Percentiles rank a stretch among this genome's conserved stretches.
Conservation (phyloP, 2,888 invertebrate genomes). For the Brachylomia viminalis region DNA sequence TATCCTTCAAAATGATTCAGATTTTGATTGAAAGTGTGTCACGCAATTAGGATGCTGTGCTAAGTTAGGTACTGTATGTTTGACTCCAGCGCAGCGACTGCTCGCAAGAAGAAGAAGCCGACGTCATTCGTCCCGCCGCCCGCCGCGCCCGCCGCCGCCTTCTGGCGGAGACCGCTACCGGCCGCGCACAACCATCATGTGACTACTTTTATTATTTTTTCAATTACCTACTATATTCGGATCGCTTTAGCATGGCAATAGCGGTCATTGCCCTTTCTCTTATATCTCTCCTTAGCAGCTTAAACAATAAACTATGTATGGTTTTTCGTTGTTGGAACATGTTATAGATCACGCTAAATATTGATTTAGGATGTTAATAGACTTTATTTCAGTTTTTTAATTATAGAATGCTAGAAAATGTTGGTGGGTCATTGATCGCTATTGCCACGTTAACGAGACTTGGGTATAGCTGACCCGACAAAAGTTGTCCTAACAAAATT, state of each 20-base stretch:
- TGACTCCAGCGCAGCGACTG: conserved; percentile 84
- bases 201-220: not conserved
- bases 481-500: not conserved
- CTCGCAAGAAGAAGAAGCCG: conserved; percentile 97
- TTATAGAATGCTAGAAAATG: not conserved
- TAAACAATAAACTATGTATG: not conserved
- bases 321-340: not conserved
- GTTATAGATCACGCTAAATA: not conserved
- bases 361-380: not conserved
- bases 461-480: not conserved
- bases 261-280: not conserved
- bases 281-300: not conserved
- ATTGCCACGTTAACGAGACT: not conserved
- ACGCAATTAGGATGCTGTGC: too few relatives aligned
- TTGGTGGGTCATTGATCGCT: not conserved
- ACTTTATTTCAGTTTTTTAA: not conserved
- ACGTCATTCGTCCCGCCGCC: conserved; percentile 96
- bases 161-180: conserved; percentile 94
- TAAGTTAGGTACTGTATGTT: not conserved
- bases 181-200: conserved; percentile 87
- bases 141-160: conserved; percentile 93
- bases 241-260: not conserved
- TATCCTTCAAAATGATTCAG: too few relatives aligned
- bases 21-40: too few relatives aligned
- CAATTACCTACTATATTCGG: not conserved